Conservation (phyloP, 1,140 invertebrate genomes). For the Brevipalpus yothersi region DNA sequence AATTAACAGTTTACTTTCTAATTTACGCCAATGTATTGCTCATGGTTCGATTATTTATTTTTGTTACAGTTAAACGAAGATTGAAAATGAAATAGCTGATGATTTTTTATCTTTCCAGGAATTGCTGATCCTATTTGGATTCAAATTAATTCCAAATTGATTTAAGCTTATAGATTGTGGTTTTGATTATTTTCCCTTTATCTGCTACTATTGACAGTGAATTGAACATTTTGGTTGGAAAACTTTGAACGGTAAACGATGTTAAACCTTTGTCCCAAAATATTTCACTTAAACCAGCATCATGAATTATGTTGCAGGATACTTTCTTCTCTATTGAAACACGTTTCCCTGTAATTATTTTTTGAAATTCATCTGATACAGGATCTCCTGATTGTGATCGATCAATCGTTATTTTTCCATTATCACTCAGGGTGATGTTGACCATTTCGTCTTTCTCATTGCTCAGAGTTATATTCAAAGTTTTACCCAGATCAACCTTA, state of each 20-base stretch:
- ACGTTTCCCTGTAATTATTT: not conserved
- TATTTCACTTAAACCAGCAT: not conserved
- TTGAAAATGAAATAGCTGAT: too few relatives aligned
- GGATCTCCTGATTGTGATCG: not conserved
- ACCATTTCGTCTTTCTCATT: not conserved
- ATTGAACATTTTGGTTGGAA: not conserved
- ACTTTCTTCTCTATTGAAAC: not conserved
- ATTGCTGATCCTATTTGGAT: too few relatives aligned
- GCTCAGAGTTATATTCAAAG: not conserved
- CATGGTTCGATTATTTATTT: too few relatives aligned
- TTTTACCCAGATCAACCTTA: not conserved
- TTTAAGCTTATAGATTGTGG: not conserved
- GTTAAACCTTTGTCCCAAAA: conserved; percentile 2
- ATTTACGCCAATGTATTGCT: too few relatives aligned
- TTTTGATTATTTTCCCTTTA: not conserved
- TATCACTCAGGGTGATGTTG: not conserved
- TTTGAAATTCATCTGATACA: not conserved
- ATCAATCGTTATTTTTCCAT: not conserved
- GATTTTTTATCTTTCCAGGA: too few relatives aligned
- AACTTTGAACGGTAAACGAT: not conserved
- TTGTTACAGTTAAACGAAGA: too few relatives aligned
- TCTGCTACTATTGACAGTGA: not conserved
- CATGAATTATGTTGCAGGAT: not conserved
- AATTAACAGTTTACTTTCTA: too few relatives aligned
- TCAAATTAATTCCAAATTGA: not conserved